Conservation (phyloP, 2,797 vertebrate genomes). For the Delichon dasypus region DNA sequence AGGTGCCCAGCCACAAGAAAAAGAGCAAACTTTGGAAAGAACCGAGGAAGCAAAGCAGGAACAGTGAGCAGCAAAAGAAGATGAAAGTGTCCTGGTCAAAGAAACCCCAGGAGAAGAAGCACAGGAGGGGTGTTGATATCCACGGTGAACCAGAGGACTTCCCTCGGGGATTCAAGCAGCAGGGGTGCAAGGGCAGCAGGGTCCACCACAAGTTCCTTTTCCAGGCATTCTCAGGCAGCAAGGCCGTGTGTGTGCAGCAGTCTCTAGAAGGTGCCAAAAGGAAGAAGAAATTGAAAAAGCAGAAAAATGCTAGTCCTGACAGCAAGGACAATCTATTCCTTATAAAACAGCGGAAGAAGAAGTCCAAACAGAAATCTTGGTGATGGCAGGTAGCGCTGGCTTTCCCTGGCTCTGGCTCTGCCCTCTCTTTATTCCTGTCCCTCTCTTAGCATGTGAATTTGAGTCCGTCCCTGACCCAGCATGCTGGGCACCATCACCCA, state of each 20-base stretch:
- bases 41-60: background rate
- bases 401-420: background rate
- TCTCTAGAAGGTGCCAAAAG: slow-evolving; percentile 4
- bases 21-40: slow-evolving; percentile 49
- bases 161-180: slow-evolving; percentile 48
- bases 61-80: background rate
- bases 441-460: background rate
- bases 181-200: background rate
- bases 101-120: background rate
- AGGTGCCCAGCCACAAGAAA: background rate
- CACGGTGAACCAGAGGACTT: slow-evolving; percentile 40
- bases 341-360: slow-evolving; percentile 78
- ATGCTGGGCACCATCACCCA: background rate
- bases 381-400: background rate
- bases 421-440: background rate
- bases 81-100: background rate
- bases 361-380: slow-evolving; percentile 47
- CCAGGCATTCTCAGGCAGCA: background rate
- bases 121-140: background rate
- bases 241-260: background rate
- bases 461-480: background rate
- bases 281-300: slow-evolving; percentile 39
- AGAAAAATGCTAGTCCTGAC: background rate
- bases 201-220: background rate
- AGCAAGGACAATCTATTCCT: slow-evolving; percentile 70